phyloP scores from a whole-genome alignment of 1,140 invertebrate species.

The Rhagoletis zephyria region DNA sequence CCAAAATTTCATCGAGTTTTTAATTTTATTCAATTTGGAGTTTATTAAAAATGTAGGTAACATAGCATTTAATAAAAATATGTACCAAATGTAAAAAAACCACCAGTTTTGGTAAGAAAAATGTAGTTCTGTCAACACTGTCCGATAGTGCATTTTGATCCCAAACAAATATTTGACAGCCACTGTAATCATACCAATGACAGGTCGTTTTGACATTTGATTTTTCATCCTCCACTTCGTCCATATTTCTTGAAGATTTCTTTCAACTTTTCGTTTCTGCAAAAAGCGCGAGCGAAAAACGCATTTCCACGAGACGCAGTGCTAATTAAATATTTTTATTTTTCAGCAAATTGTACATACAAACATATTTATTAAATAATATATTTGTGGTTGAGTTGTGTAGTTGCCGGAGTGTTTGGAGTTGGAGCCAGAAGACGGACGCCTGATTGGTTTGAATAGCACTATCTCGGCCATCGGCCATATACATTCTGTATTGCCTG shows the following conservation, averaged over 20 bases:
- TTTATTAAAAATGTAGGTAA: too few species aligned
- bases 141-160: too few species aligned
- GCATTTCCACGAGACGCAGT: slow-evolving; percentile 48
- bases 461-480: slow-evolving; percentile 28
- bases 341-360: slow-evolving; percentile 20
- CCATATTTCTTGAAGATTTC: slow-evolving; percentile 20
- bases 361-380: background rate
- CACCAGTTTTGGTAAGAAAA: too few species aligned
- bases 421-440: background rate
- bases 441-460: slow-evolving; percentile 20
- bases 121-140: too few species aligned
- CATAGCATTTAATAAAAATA: too few species aligned
- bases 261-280: slow-evolving; percentile 37
- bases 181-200: too few species aligned
- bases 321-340: slow-evolving; percentile 13
- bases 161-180: too few species aligned
- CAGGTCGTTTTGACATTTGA: too few species aligned
- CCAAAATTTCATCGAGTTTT: too few species aligned
- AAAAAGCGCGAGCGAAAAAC: slow-evolving; percentile 34
- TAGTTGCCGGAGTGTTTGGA: background rate
- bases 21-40: too few species aligned
- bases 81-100: too few species aligned
- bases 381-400: background rate
- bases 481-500: background rate
- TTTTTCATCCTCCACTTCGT: too few species aligned